phyloP scores from a whole-genome alignment of 2,888 invertebrate genomes.

The Trichacis sp. region DNA sequence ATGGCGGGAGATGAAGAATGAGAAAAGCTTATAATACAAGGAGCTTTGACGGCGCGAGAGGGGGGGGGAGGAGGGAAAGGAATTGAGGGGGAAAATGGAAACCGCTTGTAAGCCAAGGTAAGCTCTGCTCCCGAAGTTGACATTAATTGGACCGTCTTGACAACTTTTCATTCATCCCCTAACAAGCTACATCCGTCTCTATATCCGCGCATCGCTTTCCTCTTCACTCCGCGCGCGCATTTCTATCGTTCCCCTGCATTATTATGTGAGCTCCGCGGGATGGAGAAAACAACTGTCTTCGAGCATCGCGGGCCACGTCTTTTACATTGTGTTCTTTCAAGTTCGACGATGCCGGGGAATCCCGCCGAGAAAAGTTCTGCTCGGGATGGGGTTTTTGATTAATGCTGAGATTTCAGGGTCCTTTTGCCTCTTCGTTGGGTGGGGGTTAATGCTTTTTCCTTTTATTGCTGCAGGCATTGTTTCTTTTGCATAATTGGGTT shows the following conservation, averaged over 20 bases:
- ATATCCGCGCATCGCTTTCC: constrained; percentile 54
- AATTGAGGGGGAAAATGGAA: constrained; percentile 41
- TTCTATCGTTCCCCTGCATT: constrained; percentile 37
- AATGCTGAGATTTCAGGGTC: background rate
- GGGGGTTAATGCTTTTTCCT: too few species aligned
- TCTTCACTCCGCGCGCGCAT: constrained; percentile 29
- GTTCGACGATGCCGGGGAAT: background rate
- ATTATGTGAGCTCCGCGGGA: constrained; percentile 19
- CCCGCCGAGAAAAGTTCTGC: too few species aligned
- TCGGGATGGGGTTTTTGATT: background rate
- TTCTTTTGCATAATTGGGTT: too few species aligned
- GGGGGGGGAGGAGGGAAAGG: constrained; percentile 20
- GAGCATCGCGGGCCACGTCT: background rate
- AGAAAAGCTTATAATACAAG: constrained; percentile 51
- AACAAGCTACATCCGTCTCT: constrained; percentile 67
- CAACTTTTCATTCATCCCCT: constrained; percentile 68
- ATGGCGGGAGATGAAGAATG: constrained; percentile 39
- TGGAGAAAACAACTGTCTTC: background rate
- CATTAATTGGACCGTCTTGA: constrained; percentile 68
- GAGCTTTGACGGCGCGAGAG: constrained; percentile 12
- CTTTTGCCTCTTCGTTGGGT: too few species aligned
- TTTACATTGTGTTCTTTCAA: background rate
- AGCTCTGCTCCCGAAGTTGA: constrained; percentile 65
- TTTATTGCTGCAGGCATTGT: too few species aligned
- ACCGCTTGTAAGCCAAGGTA: constrained; percentile 60